Evolutionary conservation across 2,113 vertebrate genomes (phyloP), one percentile per base, ranked within the genome.

Genomic region (Gymnogyps californianus): DNA sequence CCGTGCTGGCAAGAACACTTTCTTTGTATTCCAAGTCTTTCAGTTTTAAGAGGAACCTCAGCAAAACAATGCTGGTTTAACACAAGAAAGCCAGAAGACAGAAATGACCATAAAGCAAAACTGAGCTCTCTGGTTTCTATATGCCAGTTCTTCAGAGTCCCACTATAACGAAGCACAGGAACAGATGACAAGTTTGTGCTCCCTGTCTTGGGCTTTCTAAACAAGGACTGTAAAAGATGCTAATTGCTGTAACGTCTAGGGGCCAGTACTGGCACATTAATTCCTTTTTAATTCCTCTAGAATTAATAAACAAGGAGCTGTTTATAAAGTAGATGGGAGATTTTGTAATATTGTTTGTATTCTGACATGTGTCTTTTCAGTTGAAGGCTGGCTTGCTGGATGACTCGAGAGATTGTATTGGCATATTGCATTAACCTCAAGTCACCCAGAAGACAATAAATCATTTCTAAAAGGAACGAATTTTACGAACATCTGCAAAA

Each of bases 101-200:
- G 75, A 49, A 20, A 4, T 22, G 81, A 2, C 13, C 54, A 29
- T 1, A 4, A 21, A 79, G 54, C 32, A 29, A 46, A 66, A 46
- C 0, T 0, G 44, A 83, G 54, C 90, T 74, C 66, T 7, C 16
- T 1, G 2, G 13, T 15, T 69, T 34, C 75, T 49, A 6, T 10
- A 0, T 9, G 1, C 44, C 13, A 13, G 38, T 6, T 11, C 64
- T 5, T 32, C 52, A 26, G 20, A n/a, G 29, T 42, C 44, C 36
- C 11, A 0, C 66, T 10, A 1, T 5, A 57, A 24, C 1, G 2
- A 16, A 47, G 62, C 26, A 31, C 36, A 12, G 67, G 36, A 20
- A 3, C 6, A 8, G 51, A 24, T 4, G 69, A 62, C 38, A 76
- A 5, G 36, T 49, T 6, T 11, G 58, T 38, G 10, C 42, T 90